Conservation (phyloP, 2,888 invertebrate genomes). For the Hybos culiciformis region DNA sequence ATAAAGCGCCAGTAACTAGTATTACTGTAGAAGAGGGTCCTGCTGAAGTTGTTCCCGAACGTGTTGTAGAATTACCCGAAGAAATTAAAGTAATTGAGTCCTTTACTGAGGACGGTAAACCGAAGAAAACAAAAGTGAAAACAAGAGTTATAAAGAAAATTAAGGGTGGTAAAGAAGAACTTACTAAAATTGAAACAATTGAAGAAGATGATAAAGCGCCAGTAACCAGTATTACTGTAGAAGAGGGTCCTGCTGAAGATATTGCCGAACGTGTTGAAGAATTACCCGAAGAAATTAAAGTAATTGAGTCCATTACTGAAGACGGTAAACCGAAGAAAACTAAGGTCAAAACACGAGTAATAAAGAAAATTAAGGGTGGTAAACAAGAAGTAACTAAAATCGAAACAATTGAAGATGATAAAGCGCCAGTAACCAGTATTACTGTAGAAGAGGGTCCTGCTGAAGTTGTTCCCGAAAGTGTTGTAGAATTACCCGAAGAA, state of each 20-base stretch:
- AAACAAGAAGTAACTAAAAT: slow-evolving; percentile 31
- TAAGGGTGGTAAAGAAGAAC: slow-evolving; percentile 31
- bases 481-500: slow-evolving; percentile 16
- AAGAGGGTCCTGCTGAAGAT: slow-evolving; percentile 23
- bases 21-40: slow-evolving; percentile 21
- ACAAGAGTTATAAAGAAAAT: slow-evolving; percentile 38
- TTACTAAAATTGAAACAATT: slow-evolving; percentile 32
- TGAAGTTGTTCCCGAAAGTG: slow-evolving; percentile 16
- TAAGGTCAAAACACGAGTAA: slow-evolving; percentile 23
- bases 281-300: slow-evolving; percentile 23
- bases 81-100: slow-evolving; percentile 28
- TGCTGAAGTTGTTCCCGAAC: slow-evolving; percentile 15
- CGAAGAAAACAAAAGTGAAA: slow-evolving; percentile 31
- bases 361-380: slow-evolving; percentile 26
- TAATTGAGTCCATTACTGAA: slow-evolving; percentile 8
- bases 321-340: slow-evolving; percentile 23
- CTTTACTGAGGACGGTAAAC: slow-evolving; percentile 33
- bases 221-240: slow-evolving; percentile 27
- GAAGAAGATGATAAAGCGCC: slow-evolving; percentile 36
- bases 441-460: slow-evolving; percentile 16
- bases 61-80: slow-evolving; percentile 29
- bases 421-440: slow-evolving; percentile 24
- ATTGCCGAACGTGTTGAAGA: slow-evolving; percentile 17
- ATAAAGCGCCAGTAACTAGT: slow-evolving; percentile 24
- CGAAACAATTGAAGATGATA: slow-evolving; percentile 29